Conservation (phyloP, 2,888 invertebrate genomes). For the Arrhopalites spinosus region DNA sequence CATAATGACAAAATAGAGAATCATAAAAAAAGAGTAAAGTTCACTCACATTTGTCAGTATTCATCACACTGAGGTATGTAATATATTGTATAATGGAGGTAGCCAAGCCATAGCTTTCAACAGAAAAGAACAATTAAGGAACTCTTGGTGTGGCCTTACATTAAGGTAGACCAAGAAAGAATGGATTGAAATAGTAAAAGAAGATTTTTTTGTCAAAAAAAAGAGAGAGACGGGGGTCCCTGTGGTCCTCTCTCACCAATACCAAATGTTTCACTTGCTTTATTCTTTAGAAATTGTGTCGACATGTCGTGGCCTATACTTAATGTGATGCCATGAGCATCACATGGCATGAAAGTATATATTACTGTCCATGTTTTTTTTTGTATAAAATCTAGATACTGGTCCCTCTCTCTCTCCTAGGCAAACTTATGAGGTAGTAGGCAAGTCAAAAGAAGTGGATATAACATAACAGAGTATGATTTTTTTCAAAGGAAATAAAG, state of each 20-base stretch:
- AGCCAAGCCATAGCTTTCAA: too few species aligned
- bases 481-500: slow-evolving; percentile 9
- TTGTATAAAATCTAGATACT: too few species aligned
- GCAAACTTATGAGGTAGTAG: too few species aligned
- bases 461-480: neutral
- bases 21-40: slow-evolving; percentile 21
- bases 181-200: slow-evolving; percentile 13
- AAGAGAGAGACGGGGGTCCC: neutral
- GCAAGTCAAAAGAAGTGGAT: too few species aligned
- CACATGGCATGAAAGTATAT: too few species aligned
- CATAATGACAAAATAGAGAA: neutral
- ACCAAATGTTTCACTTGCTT: slow-evolving; percentile 24
- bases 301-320: slow-evolving; percentile 16
- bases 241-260: neutral
- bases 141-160: slow-evolving; percentile 29
- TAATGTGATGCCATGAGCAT: too few species aligned
- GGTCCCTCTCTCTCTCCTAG: neutral
- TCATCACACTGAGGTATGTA: too few species aligned
- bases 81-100: too few species aligned
- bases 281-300: slow-evolving; percentile 26
- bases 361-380: too few species aligned
- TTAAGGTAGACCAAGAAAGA: neutral
- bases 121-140: slow-evolving; percentile 24
- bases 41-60: slow-evolving; percentile 22
- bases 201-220: slow-evolving; percentile 10